Conservation (phyloP, 2,113 vertebrate species). For the Oncorhynchus masou region DNA sequence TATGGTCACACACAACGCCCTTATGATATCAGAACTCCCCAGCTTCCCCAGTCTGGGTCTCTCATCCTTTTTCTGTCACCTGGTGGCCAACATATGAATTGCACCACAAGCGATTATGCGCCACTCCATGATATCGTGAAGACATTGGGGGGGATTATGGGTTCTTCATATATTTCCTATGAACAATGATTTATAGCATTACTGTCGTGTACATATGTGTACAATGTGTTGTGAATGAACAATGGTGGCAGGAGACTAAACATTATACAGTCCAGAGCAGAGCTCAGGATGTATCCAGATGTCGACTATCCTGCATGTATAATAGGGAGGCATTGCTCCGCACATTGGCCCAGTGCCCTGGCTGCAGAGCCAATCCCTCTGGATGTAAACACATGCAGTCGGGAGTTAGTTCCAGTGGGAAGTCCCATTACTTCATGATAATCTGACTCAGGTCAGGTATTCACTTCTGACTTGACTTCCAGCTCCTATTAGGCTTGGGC, state of each 20-base stretch:
- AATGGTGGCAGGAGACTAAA: neutral
- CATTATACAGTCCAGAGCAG: slow-evolving; percentile 8
- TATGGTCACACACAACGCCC: neutral
- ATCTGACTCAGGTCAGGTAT: slow-evolving; percentile 20
- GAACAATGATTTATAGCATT: no score
- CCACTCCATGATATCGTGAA: no score
- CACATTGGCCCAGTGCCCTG: slow-evolving; percentile 3
- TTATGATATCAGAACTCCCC: no score
- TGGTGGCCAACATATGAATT: no score
- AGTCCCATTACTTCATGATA: slow-evolving; percentile 14
- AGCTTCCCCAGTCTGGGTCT: no score
- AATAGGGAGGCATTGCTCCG: neutral
- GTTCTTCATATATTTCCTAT: no score
- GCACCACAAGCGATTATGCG: no score
- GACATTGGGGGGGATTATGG: no score
- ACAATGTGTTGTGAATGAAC: no score
- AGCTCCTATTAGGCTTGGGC: slow-evolving; percentile 19
- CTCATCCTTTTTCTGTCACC: no score
- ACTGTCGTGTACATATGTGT: no score
- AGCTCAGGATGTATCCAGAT: slow-evolving; percentile 17
- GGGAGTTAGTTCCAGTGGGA: neutral
- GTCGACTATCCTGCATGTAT: neutral
- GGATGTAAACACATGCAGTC: slow-evolving; percentile 21
- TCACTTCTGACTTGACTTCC: slow-evolving; percentile 25
- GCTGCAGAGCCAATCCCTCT: slow-evolving; percentile 4